phyloP scores from a whole-genome alignment of 2,113 vertebrate species.

The Rhea pennata region DNA sequence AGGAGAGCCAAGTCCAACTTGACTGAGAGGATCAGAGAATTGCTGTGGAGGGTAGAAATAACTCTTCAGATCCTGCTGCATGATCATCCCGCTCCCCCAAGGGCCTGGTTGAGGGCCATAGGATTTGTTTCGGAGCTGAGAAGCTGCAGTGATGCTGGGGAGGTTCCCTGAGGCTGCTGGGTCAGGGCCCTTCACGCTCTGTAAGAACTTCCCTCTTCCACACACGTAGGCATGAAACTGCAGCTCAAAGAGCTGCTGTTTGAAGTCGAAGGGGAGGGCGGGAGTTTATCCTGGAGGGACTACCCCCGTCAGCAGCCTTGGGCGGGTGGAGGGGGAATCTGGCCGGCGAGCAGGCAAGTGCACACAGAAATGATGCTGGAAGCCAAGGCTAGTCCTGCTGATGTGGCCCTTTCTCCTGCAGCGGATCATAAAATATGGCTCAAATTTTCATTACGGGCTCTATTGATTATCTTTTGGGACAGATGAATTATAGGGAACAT shows the following conservation, averaged over 20 bases:
- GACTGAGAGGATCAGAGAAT: background rate
- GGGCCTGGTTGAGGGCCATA: background rate
- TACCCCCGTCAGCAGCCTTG: constrained; percentile 3
- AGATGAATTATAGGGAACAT: constrained; percentile 98
- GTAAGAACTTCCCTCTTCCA: background rate
- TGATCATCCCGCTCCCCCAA: accelerated
- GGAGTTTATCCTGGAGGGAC: constrained; percentile 9
- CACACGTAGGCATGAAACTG: background rate
- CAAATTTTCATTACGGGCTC: constrained; percentile 99
- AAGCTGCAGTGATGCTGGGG: background rate
- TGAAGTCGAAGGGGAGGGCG: background rate
- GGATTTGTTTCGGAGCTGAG: background rate
- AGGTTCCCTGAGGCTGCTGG: background rate
- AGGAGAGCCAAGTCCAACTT: background rate
- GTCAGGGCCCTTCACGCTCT: background rate
- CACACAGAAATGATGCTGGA: constrained; percentile 64
- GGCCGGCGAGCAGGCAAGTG: background rate
- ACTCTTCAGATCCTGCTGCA: background rate
- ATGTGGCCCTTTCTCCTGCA: constrained; percentile 91
- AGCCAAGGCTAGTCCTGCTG: constrained; percentile 91
- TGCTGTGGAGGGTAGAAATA: background rate
- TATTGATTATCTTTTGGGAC: constrained; percentile 99
- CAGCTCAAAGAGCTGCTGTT: background rate
- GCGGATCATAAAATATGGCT: constrained; percentile 98
- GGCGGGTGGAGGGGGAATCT: background rate